A percentile compares a stretch with the other conserved stretches of the same genome.
phyloP scores from a whole-genome alignment of 1,140 invertebrate species.

The roundworm (Caenorhabditis elegans) region DNA sequence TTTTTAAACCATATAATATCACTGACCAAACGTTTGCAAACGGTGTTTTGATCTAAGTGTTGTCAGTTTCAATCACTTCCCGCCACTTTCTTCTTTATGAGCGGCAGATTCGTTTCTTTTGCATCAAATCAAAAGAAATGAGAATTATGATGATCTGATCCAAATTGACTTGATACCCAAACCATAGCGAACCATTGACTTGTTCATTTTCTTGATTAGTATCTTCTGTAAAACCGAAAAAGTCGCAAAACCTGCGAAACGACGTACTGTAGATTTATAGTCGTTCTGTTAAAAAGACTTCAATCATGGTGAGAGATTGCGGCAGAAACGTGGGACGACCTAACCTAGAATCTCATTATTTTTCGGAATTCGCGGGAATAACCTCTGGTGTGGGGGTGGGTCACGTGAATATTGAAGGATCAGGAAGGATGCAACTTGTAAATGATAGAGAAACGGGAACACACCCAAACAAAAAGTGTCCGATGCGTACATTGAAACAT shows the following conservation, averaged over 20 bases:
- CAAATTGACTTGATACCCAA: not conserved
- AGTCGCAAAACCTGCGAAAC: not conserved
- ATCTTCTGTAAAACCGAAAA: not conserved
- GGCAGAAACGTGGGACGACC: not conserved
- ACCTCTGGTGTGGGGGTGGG: not conserved
- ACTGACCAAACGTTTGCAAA: not conserved
- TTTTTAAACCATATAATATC: too few relatives aligned
- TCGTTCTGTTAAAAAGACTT: not conserved
- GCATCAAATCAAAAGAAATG: not conserved
- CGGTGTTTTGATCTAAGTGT: not conserved
- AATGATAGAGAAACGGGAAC: not conserved
- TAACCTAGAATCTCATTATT: conserved; percentile 14
- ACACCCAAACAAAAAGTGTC: not conserved
- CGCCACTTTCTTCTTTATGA: not conserved
- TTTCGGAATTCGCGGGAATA: not conserved
- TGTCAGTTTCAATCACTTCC: not conserved
- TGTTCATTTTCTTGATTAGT: not conserved
- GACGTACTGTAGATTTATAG: conserved; percentile 15
- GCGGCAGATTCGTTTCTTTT: not conserved
- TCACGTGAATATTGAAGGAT: not conserved
- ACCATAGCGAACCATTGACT: not conserved
- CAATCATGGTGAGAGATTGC: not conserved
- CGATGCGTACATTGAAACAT: too few relatives aligned
- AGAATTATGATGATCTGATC: conserved; percentile 5
- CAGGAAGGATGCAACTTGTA: not conserved